Percentiles rank a stretch among this genome's conserved stretches.
Evolutionary conservation across 2,888 invertebrate genomes (phyloP).

Genomic region (Plagiodera versicolora): DNA sequence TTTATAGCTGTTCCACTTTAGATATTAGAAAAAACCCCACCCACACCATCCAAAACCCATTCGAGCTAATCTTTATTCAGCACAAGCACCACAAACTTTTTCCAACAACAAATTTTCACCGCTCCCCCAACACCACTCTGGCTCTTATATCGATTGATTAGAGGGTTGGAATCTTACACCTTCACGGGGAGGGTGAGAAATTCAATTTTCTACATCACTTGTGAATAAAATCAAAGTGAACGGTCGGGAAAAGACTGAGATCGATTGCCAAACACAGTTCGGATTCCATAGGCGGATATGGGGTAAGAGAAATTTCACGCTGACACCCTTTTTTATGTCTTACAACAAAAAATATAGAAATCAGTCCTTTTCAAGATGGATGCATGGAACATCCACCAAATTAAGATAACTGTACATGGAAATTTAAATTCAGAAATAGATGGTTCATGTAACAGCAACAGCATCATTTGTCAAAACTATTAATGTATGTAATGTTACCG

Average conservation of each 20-base stretch:
- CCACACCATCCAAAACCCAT: not conserved
- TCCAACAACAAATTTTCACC: not conserved
- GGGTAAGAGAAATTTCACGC: no score
- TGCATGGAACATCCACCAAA: no score
- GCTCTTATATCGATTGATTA: slow-evolving; percentile 20
- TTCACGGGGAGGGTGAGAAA: slow-evolving; percentile 50
- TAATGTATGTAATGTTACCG: no score
- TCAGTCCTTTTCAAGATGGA: no score
- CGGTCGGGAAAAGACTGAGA: slow-evolving; percentile 37
- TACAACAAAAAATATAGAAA: no score
- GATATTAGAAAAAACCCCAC: not conserved
- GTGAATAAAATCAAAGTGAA: slow-evolving; percentile 56
- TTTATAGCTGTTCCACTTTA: no score
- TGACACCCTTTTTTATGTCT: no score
- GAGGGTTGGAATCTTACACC: slow-evolving; percentile 36
- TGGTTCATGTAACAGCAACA: no score
- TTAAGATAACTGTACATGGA: no score
- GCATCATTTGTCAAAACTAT: no score
- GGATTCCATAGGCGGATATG: not conserved
- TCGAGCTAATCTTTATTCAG: not conserved
- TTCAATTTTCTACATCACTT: slow-evolving; percentile 58
- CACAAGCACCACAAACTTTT: not conserved
- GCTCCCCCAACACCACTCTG: not conserved
- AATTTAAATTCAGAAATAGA: no score
- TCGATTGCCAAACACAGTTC: slow-evolving; percentile 37